phyloP scores from a whole-genome alignment of 1,140 invertebrate genomes.

The Drosophila ficusphila region DNA sequence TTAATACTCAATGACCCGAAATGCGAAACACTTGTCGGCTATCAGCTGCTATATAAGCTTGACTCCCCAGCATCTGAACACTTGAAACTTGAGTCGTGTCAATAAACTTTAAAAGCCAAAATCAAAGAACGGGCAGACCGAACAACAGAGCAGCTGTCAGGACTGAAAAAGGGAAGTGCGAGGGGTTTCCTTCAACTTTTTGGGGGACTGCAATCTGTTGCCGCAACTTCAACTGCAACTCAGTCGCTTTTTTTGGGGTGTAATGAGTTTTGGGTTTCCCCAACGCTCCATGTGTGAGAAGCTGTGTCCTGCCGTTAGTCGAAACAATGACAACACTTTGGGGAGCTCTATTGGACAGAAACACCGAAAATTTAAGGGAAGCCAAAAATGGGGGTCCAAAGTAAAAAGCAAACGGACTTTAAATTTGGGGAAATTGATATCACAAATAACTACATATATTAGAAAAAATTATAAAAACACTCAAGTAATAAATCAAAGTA shows the following conservation, averaged over 20 bases:
- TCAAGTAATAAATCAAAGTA: not conserved
- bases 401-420: not conserved
- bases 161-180: constrained; percentile 13
- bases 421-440: not conserved
- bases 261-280: constrained; percentile 61
- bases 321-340: constrained; percentile 19
- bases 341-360: not conserved
- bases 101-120: constrained; percentile 64
- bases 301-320: not conserved
- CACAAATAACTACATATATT: not conserved
- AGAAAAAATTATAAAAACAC: too few species aligned
- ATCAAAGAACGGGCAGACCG: constrained; percentile 22
- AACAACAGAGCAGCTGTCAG: constrained; percentile 58
- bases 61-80: constrained; percentile 7
- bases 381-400: not conserved
- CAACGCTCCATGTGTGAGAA: constrained; percentile 8
- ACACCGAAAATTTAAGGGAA: not conserved
- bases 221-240: constrained; percentile 33
- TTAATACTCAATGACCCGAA: constrained; percentile 22
- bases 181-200: constrained; percentile 51
- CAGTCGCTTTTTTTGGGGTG: constrained; percentile 18
- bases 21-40: constrained; percentile 22
- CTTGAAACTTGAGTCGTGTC: constrained; percentile 54
- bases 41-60: constrained; percentile 15
- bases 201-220: constrained; percentile 64